Conservation (phyloP, 2,113 vertebrate species). For the Pampusana beccarii region DNA sequence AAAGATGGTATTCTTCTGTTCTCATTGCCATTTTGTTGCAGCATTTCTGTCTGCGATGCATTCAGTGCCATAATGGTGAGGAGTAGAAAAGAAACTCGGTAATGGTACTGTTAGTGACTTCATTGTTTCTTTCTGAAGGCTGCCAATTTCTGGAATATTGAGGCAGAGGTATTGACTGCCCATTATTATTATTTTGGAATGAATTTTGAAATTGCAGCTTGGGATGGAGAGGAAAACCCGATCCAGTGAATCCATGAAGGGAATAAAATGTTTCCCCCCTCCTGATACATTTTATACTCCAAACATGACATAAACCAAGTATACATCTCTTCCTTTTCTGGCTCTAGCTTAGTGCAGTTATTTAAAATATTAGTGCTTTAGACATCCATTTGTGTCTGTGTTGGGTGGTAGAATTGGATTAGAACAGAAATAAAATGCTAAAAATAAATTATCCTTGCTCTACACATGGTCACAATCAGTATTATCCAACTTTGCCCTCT, state of each 20-base stretch:
- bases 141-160: background rate
- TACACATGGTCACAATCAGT: slow-evolving; percentile 36
- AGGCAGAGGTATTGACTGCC: background rate
- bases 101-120: background rate
- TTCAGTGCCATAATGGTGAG: background rate
- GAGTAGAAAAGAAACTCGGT: background rate
- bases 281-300: background rate
- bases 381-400: background rate
- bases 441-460: slow-evolving; percentile 28
- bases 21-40: background rate
- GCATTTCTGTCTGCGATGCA: background rate
- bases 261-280: background rate
- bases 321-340: slow-evolving; percentile 2
- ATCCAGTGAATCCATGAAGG: background rate
- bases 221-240: background rate
- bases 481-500: slow-evolving; percentile 5
- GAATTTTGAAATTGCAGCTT: background rate
- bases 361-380: slow-evolving; percentile 2
- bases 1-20: background rate
- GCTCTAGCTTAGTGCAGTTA: background rate
- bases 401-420: background rate
- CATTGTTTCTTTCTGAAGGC: background rate
- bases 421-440: slow-evolving; percentile 14
- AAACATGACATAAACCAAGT: background rate
- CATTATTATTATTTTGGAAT: background rate